Evolutionary conservation across 2,888 invertebrate genomes (phyloP).

Genomic region (Girardia tigrina): DNA sequence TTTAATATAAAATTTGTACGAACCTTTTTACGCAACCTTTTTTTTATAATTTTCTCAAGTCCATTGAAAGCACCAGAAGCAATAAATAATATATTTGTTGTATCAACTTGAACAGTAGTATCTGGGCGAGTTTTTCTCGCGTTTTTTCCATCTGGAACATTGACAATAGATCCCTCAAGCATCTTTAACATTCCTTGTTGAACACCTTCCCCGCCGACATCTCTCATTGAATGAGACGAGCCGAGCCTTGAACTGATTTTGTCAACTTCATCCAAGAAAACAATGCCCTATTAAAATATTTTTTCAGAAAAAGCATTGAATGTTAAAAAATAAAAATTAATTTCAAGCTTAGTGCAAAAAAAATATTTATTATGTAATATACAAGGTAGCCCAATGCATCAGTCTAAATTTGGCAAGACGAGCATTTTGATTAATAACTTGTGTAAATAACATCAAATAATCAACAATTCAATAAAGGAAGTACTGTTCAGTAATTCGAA

Average conservation of each 20-base stretch:
- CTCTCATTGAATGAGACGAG: constrained; percentile 68
- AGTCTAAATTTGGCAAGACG: too few species aligned
- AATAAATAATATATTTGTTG: constrained; percentile 93
- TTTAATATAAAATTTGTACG: too few species aligned
- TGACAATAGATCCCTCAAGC: constrained; percentile 95
- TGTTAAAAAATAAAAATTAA: too few species aligned
- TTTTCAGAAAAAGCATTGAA: neutral
- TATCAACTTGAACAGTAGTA: constrained; percentile 82
- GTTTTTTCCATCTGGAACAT: constrained; percentile 76
- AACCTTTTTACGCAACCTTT: constrained; percentile 61
- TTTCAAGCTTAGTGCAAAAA: too few species aligned
- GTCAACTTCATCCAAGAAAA: constrained; percentile 95
- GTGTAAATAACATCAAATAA: too few species aligned
- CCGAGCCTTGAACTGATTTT: constrained; percentile 95
- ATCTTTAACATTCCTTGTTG: constrained; percentile 69
- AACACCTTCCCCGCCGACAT: constrained; percentile 96
- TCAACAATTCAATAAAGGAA: too few species aligned
- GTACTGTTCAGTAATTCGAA: too few species aligned
- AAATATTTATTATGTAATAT: too few species aligned
- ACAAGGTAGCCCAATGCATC: too few species aligned
- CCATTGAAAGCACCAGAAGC: constrained; percentile 98
- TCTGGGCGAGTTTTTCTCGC: constrained; percentile 81
- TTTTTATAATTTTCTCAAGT: constrained; percentile 72
- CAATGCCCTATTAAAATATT: constrained; percentile 60
- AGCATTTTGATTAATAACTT: too few species aligned